Evolutionary conservation across 1,140 invertebrate genomes (phyloP), one percentile per base, ranked within the genome.

Genomic region (Dendrolimus kikuchii): DNA sequence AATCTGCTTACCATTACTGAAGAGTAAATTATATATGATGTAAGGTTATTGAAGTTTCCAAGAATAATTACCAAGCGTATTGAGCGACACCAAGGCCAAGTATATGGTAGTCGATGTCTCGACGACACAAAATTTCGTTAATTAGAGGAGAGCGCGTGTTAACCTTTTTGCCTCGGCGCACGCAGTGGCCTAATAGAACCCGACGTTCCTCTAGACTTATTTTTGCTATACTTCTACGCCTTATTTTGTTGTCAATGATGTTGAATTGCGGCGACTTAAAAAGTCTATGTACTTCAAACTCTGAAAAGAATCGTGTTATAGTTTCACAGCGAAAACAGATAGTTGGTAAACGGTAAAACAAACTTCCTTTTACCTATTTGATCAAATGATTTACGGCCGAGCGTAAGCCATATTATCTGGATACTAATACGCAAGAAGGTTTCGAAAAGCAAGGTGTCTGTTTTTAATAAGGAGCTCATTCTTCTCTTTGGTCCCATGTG

Each of bases 391-490:
- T 89, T 89, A 40, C 90, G 71, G 38, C 86, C 73, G n/a, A 92
- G 72, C 7, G 90, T 87, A 51, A 91, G 85, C 90, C 90, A 92
- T 7, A 90, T 77, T 9, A 92, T 83, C 62, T 89, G 84, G n/a
- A 88, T 81, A 42, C 86, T 73, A 38, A 91, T 76, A 52, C 84
- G 72, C 46, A 90, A 62, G 4, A 92, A 51, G 4, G 75, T 74
- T 64, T 92, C 90, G 59, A 87, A 89, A 9, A 90, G 66, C 53
- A 87, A 58, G 6, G 88, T 64, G 53, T 91, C 91, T 58, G 84
- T 88, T 55, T 89, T 88, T 7, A 84, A 82, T 42, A 88, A 70
- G 0, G 89, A 89, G 40, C 75, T 67, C 44, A 68, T 71, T 51
- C 69, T 73, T 44, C 81, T 84, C 37, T 74, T 71, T 5, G 64